Conservation (phyloP, 2,797 vertebrate genomes). For the Sarcoramphus papa region DNA sequence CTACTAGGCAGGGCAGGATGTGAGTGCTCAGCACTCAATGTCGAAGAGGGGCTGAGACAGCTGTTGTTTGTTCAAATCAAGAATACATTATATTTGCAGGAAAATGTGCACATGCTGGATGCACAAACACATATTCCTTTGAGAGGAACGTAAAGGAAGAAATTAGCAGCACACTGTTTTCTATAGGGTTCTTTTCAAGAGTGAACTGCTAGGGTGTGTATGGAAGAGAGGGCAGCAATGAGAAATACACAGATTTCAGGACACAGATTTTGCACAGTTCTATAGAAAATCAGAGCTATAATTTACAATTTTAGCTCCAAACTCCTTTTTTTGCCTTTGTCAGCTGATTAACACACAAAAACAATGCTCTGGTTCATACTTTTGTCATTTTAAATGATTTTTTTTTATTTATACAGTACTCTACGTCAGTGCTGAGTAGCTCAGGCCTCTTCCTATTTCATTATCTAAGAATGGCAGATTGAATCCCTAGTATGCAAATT, state of each 20-base stretch:
- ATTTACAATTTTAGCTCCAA: background rate
- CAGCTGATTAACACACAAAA: background rate
- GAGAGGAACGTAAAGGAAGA: background rate
- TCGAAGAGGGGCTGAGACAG: background rate
- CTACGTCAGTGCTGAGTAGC: background rate
- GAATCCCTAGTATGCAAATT: background rate
- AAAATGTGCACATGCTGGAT: background rate
- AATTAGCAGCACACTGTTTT: background rate
- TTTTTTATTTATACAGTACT: background rate
- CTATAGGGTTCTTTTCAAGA: background rate
- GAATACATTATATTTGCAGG: background rate
- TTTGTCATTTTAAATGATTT: background rate
- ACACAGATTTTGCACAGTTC: background rate
- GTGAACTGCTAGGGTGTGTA: background rate
- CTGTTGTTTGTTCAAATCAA: background rate
- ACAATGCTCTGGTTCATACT: background rate
- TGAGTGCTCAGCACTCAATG: background rate
- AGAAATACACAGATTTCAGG: background rate
- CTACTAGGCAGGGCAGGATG: background rate
- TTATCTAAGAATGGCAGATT: background rate
- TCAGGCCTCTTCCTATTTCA: background rate
- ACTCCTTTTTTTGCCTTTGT: background rate
- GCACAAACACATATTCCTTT: background rate
- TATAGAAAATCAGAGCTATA: background rate
- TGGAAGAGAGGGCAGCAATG: background rate